These are phyloP conservation scores for Eleginops maclovinus DNA, from an alignment of 2,113 vertebrate species.

Conservation along the genomic window DNA sequence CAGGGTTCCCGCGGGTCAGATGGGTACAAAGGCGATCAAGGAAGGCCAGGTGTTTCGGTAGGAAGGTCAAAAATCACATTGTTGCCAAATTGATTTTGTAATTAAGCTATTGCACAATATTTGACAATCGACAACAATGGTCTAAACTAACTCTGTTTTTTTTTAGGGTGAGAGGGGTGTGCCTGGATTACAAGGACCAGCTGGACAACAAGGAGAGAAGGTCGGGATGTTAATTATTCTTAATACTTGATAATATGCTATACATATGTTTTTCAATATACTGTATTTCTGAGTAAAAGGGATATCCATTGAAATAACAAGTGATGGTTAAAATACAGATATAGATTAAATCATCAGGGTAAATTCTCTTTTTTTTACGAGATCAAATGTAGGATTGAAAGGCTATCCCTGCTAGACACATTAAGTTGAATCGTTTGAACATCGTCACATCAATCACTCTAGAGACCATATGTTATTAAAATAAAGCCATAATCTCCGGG, in stretches of 20 bases:
- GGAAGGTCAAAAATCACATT: slow-evolving; percentile 64
- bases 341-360: slow-evolving; percentile 33
- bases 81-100: background rate
- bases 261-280: background rate
- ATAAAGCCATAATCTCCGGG: slow-evolving; percentile 57
- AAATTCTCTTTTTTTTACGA: slow-evolving; percentile 40
- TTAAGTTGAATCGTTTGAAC: slow-evolving; percentile 50
- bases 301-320: background rate
- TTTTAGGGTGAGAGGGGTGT: slow-evolving; percentile 90
- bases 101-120: background rate
- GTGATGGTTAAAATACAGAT: slow-evolving; percentile 21
- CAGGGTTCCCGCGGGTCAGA: slow-evolving; percentile 88
- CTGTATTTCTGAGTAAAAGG: no score
- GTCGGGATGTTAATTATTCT: slow-evolving; percentile 73
- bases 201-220: slow-evolving; percentile 91
- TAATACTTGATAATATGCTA: background rate
- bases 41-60: slow-evolving; percentile 90
- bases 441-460: slow-evolving; percentile 63
- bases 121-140: background rate
- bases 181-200: slow-evolving; percentile 89
- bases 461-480: slow-evolving; percentile 70
- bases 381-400: slow-evolving; percentile 63
- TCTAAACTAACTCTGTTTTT: slow-evolving; percentile 41
- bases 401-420: slow-evolving; percentile 69
- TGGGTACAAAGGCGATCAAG: slow-evolving; percentile 92